phyloP scores from a whole-genome alignment of 1,140 invertebrate genomes.

The Heliconius hewitsoni region DNA sequence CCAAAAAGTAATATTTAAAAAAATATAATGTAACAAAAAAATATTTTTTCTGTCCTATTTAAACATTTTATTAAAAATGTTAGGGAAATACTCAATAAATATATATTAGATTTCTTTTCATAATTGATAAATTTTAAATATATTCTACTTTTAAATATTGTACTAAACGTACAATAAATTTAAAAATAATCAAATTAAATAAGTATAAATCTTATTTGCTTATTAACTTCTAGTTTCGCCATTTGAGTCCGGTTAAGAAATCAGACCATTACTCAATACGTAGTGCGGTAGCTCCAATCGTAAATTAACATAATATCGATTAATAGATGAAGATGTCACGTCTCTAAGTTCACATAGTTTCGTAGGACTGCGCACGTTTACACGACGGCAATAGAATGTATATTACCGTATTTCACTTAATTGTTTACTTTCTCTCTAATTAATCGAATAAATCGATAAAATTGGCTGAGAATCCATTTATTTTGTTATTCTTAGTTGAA shows the following conservation, averaged over 20 bases:
- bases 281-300: constrained; percentile 28
- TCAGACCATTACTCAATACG: neutral
- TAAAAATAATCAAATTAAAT: neutral
- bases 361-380: constrained; percentile 56
- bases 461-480: constrained; percentile 27
- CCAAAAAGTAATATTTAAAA: no score
- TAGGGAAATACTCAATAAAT: no score
- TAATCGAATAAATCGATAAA: constrained; percentile 33
- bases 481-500: neutral
- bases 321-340: constrained; percentile 41
- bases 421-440: constrained; percentile 59
- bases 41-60: no score
- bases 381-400: constrained; percentile 48
- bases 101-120: no score
- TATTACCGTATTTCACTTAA: constrained; percentile 58
- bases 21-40: no score
- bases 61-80: no score
- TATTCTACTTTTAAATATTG: no score
- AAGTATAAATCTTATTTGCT: neutral
- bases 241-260: neutral
- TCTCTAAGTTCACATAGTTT: constrained; percentile 48
- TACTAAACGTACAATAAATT: neutral
- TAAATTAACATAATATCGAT: constrained; percentile 13
- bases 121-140: no score
- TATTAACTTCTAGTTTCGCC: neutral